These are phyloP conservation scores for Anadara kagoshimensis DNA, from an alignment of 1,140 invertebrate species.

Conservation along the genomic window DNA sequence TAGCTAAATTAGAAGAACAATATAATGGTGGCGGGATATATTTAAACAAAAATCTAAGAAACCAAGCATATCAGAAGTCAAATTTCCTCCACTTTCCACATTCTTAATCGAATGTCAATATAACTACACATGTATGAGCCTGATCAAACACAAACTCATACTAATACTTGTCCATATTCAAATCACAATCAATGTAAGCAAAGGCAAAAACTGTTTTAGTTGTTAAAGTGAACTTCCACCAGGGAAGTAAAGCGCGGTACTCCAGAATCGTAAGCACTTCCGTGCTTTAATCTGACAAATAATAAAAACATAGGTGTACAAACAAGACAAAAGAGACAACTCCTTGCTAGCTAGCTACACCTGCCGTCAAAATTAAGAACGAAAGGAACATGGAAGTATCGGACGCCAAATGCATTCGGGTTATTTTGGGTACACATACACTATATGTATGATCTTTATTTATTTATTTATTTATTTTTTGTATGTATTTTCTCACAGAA, in stretches of 20 bases:
- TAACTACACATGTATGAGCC: too few species aligned
- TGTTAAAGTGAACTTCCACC: too few species aligned
- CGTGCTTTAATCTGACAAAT: background rate
- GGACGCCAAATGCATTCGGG: background rate
- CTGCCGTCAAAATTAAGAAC: background rate
- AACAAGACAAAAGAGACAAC: background rate
- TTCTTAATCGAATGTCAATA: too few species aligned
- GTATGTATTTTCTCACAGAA: too few species aligned
- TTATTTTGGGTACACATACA: background rate
- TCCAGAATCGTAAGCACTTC: background rate
- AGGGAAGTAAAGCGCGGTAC: too few species aligned
- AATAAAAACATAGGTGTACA: background rate
- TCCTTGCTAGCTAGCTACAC: background rate
- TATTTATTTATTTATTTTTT: background rate
- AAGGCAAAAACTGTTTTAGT: too few species aligned
- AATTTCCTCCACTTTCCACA: too few species aligned
- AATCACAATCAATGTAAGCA: too few species aligned
- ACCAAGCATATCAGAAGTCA: too few species aligned
- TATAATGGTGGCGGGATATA: background rate
- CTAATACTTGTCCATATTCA: too few species aligned
- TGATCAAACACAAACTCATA: too few species aligned
- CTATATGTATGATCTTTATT: background rate
- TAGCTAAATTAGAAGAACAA: background rate
- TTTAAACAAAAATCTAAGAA: too few species aligned
- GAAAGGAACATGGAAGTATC: background rate